These are phyloP conservation scores for Orthonychiurus folsomi DNA, from an alignment of 2,888 invertebrate genomes.

Conservation along the genomic window DNA sequence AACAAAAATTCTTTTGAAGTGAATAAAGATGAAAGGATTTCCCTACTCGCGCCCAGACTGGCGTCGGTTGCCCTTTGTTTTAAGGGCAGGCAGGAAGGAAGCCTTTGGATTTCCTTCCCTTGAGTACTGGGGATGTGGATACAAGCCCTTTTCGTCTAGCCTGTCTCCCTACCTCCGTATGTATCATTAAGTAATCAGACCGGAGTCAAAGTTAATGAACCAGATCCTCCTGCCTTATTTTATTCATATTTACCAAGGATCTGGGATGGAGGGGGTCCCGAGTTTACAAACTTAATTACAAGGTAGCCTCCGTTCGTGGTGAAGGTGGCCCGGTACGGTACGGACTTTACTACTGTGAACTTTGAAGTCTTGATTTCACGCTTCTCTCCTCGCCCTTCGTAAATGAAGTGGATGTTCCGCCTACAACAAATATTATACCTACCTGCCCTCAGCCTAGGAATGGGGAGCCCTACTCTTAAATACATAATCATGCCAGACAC, in stretches of 20 bases:
- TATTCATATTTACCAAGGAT: neutral
- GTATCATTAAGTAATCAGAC: neutral
- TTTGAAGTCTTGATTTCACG: neutral
- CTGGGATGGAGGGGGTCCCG: too few species aligned
- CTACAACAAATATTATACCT: neutral
- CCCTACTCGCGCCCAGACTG: too few species aligned
- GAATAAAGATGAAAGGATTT: neutral
- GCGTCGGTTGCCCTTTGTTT: neutral
- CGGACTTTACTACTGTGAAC: too few species aligned
- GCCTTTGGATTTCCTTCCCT: too few species aligned
- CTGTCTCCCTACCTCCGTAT: neutral
- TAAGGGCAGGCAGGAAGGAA: too few species aligned
- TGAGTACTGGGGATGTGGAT: too few species aligned
- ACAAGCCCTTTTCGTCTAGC: too few species aligned
- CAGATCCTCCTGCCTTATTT: neutral
- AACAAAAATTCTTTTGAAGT: neutral
- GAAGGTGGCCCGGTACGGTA: neutral
- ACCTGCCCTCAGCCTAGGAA: too few species aligned
- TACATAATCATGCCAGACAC: too few species aligned
- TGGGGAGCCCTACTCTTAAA: too few species aligned
- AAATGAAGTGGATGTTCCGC: slow-evolving; percentile 1
- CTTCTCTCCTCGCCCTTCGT: slow-evolving; percentile 9
- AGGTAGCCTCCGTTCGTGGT: neutral
- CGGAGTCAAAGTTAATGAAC: neutral
- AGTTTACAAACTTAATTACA: neutral